Evolutionary conservation across 2,797 vertebrate genomes (phyloP), one percentile per base, ranked within the genome.

Genomic region (Spondyliosoma cantharus): DNA sequence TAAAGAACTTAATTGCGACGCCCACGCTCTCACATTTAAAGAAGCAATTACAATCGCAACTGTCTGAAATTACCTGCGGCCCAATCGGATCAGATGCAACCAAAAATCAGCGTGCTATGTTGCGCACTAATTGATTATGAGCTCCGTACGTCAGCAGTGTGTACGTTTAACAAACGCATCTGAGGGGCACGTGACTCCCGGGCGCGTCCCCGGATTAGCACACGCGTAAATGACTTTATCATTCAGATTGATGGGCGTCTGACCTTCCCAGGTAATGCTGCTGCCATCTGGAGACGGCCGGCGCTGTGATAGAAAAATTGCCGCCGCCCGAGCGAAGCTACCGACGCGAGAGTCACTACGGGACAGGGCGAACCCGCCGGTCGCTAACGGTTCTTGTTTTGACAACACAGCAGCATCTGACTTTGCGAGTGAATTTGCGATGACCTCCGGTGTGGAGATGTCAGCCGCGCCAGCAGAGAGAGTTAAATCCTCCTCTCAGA

Each of bases 361-460:
- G 84, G 80, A 78, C 78, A 42, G 77, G 66, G 68, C 27, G 72
- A 70, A 37, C 37, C 37, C 15, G 76, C 81, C 29, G 50, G 78
- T 78, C 70, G 74, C 87, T n/a, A 81, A 83, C 54, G 85, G 20
- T 67, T 74, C 82, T 87, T 77, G 85, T 90, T 87, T 84, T 78
- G 84, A 87, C 81, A 86, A 79, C 88, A 77, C 85, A 76, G 90
- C 82, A 29, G 84, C 71, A 67, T 82, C 11, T 68, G 88, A 92
- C 90, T 90, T 88, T 89, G 89, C 4, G 75, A 90, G 86, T 90
- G 86, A 90, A 85, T 92, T 92, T 84, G 88, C 63, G 84, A 83
- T 82, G 89, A 92, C 91, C 91, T 90, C 76, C 45, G 62, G 73
- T 50, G 82, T 72, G 77, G 86, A 77, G 86, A 50, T 85, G 89